Conservation (phyloP, 2,113 vertebrate species). For the Cynocephalus volans region DNA sequence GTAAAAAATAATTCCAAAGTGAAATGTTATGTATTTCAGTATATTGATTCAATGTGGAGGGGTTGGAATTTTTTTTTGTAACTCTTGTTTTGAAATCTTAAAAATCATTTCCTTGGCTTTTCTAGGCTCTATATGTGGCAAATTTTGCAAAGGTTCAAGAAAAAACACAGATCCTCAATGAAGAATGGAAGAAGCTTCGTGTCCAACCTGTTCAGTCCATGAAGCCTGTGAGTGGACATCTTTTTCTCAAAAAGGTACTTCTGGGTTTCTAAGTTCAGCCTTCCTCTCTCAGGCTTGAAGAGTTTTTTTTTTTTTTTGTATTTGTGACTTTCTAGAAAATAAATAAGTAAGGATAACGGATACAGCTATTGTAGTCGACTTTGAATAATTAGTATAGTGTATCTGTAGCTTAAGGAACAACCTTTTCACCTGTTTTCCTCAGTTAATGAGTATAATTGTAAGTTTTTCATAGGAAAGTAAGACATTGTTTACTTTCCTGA, state of each 20-base stretch:
- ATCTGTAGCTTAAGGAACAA: background rate
- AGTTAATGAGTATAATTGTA: background rate
- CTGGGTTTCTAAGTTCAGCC: background rate
- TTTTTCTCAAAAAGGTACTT: constrained; percentile 94
- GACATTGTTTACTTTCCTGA: background rate
- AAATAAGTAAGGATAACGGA: background rate
- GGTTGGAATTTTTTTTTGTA: background rate
- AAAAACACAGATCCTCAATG: constrained; percentile 94
- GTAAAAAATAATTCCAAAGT: constrained; percentile 83
- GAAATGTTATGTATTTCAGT: background rate
- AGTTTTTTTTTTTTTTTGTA: background rate
- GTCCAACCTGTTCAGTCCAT: constrained; percentile 95
- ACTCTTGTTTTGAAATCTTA: constrained; percentile 49
- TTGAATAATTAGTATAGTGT: background rate
- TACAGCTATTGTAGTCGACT: background rate
- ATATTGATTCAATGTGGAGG: background rate
- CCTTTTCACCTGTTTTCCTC: background rate
- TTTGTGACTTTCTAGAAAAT: background rate
- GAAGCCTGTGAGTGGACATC: constrained; percentile 91
- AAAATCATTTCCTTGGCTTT: constrained; percentile 55
- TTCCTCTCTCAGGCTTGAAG: background rate
- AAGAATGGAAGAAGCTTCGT: constrained; percentile 96
- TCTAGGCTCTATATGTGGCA: constrained; percentile 94
- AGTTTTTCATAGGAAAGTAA: background rate
- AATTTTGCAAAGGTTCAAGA: constrained; percentile 96